A percentile compares a stretch with the other conserved stretches of the same genome.
Evolutionary conservation across 1,140 invertebrate species (phyloP).

Genomic region (Gonioctena quinquepunctata): DNA sequence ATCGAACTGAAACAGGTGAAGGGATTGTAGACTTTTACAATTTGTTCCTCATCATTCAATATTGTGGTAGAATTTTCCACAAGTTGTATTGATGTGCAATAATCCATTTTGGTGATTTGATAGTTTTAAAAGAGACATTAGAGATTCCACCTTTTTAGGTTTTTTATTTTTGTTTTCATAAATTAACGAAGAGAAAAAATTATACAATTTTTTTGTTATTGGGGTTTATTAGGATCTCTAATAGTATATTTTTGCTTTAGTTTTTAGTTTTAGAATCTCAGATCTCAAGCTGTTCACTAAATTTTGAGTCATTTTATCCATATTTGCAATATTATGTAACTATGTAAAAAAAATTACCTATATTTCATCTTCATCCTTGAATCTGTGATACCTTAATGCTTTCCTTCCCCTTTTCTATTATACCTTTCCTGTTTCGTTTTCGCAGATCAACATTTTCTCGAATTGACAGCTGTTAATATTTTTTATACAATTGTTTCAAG

Average conservation of each 20-base stretch:
- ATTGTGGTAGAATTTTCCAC: constrained; percentile 16
- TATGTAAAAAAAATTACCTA: constrained; percentile 27
- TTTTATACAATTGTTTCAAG: too few relatives aligned
- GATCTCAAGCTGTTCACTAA: constrained; percentile 42
- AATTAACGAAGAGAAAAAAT: constrained; percentile 20
- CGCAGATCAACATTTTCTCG: too few relatives aligned
- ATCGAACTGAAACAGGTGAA: not conserved
- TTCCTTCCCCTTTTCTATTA: not conserved
- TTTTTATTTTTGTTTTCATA: constrained; percentile 30
- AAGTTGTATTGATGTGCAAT: constrained; percentile 49
- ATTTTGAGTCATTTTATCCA: constrained; percentile 22
- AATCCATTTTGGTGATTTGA: constrained; percentile 30
- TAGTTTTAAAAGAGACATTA: constrained; percentile 32
- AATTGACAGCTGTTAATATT: too few relatives aligned
- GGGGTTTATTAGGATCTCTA: constrained; percentile 42
- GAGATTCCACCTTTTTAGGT: constrained; percentile 37
- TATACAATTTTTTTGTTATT: constrained; percentile 33
- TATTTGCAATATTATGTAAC: constrained; percentile 34
- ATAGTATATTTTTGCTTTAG: constrained; percentile 27
- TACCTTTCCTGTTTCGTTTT: constrained; percentile 6
- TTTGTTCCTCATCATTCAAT: constrained; percentile 20
- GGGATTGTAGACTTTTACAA: not conserved
- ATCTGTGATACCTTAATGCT: constrained; percentile 47
- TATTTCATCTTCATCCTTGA: constrained; percentile 42
- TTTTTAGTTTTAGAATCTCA: constrained; percentile 43